phyloP scores from a whole-genome alignment of 2,888 invertebrate species.

The Drosophila percnosoma region DNA sequence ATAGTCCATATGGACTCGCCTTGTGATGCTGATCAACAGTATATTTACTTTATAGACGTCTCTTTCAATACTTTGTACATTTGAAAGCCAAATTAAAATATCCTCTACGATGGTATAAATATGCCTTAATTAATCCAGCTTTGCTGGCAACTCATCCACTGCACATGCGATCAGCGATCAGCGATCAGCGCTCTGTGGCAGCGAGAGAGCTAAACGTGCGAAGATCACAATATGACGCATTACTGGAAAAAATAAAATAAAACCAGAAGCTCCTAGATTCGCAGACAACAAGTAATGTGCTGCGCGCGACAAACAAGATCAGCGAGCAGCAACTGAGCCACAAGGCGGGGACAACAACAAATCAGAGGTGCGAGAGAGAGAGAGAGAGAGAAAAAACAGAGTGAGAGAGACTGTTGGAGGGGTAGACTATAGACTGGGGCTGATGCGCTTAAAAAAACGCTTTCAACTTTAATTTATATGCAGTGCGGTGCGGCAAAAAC shows the following conservation, averaged over 20 bases:
- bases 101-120: neutral
- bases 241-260: slow-evolving; percentile 40
- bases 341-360: slow-evolving; percentile 7
- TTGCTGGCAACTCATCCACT: slow-evolving; percentile 2
- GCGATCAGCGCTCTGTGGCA: slow-evolving; percentile 4
- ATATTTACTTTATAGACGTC: too few relatives aligned
- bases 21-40: neutral
- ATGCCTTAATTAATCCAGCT: slow-evolving; percentile 21
- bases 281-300: slow-evolving; percentile 65
- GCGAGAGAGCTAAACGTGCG: slow-evolving; percentile 32
- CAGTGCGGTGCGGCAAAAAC: slow-evolving; percentile 66
- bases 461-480: slow-evolving; percentile 77
- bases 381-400: neutral
- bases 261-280: slow-evolving; percentile 77
- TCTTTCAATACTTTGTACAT: neutral
- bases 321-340: slow-evolving; percentile 61
- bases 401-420: slow-evolving; percentile 1
- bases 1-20: too few relatives aligned
- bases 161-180: slow-evolving; percentile 2
- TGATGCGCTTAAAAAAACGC: slow-evolving; percentile 49
- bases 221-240: slow-evolving; percentile 62
- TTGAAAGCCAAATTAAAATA: neutral
- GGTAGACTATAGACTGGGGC: slow-evolving; percentile 13
- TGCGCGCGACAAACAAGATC: slow-evolving; percentile 81
- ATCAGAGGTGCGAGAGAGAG: neutral